Base-by-base conservation (phyloP, 1,140 invertebrate species). In the Nylanderia fulva region DNA sequence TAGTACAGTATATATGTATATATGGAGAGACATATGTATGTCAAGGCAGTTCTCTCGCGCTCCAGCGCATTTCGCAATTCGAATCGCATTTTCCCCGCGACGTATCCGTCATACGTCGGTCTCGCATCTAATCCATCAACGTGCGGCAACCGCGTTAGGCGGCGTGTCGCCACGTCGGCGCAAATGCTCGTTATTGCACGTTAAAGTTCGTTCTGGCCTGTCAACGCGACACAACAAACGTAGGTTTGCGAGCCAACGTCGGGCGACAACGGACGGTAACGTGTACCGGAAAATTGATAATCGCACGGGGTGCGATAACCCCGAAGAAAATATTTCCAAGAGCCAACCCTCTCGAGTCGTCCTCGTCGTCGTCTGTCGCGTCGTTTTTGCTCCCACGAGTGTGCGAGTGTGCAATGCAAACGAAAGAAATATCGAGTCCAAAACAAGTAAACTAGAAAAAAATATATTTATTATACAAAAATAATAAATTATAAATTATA, bases 71-170 rank as follows among this genome's bases (percentile, higher is more conserved):
- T 45, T 72, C 52, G 69, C 74, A 64, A 75, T 75, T 75, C 77
- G 58, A 88, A 87, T 75, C 72, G 56, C 72, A 90, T 90, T 90
- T 90, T 90, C 89, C 56, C 58, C 54, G 27, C 60, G 85, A 66
- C 69, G 68, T 88, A 90, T 91, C 85, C 80, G 86, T 91, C 89
- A 91, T 89, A 85, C 76, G 90, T 90, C 89, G 83, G 75, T 86
- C 63, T 60, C 85, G 76, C 61, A 77, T 86, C 91, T 89, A 91
- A 91, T 91, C 91, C 91, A 91, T 91, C 91, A 91, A 52, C 56
- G 56, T 11, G 52, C 39, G 76, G 61, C 86, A 76, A 85, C 63
- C 75, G 86, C 69, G 86, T 88, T 88, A 76, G 77, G 84, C 77
- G 42, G 42, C 84, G 87, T 84, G 86, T 86, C 87, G 84, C 77